phyloP scores from a whole-genome alignment of 2,888 invertebrate genomes.

The Ligdia adustata region DNA sequence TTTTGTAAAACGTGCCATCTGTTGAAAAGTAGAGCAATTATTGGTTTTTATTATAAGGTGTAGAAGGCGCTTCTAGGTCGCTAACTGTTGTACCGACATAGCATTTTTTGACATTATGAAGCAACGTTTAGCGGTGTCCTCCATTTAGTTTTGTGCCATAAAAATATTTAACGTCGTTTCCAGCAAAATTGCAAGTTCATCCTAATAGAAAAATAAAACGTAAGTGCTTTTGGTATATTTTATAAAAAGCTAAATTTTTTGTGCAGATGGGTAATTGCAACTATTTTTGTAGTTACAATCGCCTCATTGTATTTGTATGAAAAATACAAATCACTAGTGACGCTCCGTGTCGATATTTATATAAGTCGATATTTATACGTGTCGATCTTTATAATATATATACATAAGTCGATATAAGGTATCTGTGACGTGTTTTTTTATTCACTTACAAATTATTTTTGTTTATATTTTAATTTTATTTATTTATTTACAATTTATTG shows the following conservation, averaged over 20 bases:
- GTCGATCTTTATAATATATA: neutral
- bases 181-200: slow-evolving; percentile 4
- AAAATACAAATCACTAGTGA: slow-evolving; percentile 16
- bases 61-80: slow-evolving; percentile 4
- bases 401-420: neutral
- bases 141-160: neutral
- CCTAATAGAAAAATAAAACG: slow-evolving; percentile 9
- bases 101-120: neutral
- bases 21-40: slow-evolving; percentile 4
- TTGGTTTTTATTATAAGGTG: slow-evolving; percentile 1
- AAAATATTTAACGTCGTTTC: neutral
- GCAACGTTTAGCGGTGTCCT: neutral
- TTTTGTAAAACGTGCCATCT: neutral
- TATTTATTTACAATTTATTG: neutral
- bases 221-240: slow-evolving; percentile 19
- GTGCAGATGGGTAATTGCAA: slow-evolving; percentile 17
- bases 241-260: slow-evolving; percentile 8
- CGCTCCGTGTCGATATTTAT: neutral
- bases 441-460: neutral
- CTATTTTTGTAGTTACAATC: slow-evolving; percentile 22
- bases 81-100: slow-evolving; percentile 7
- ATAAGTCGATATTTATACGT: neutral
- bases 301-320: slow-evolving; percentile 17
- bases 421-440: neutral
- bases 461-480: neutral